Percentiles rank a stretch among this genome's conserved stretches.
These are phyloP conservation scores for Lophius americanus DNA, from an alignment of 2,797 vertebrate genomes.

Conservation along the genomic window DNA sequence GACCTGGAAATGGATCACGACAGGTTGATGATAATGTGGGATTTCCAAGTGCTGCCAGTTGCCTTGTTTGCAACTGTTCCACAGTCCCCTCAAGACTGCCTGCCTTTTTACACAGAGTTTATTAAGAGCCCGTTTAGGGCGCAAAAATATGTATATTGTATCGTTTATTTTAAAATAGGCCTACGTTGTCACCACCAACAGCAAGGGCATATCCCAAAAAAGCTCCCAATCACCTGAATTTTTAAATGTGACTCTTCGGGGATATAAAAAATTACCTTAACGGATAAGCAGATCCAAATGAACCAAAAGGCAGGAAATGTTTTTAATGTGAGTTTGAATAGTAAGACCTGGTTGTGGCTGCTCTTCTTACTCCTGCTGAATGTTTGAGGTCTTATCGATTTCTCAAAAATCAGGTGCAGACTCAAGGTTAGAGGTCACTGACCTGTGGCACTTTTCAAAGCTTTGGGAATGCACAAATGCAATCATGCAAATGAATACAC, in stretches of 20 bases:
- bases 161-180: not conserved
- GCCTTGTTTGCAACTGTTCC: conserved; percentile 49
- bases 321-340: conserved; percentile 61
- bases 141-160: conserved; percentile 49
- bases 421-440: conserved; percentile 46
- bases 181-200: no score
- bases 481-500: conserved; percentile 42
- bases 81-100: conserved; percentile 32
- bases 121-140: conserved; percentile 65
- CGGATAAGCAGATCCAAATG: conserved; percentile 51
- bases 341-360: conserved; percentile 67
- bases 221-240: conserved; percentile 12
- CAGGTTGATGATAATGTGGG: conserved; percentile 52
- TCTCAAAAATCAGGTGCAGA: conserved; percentile 30
- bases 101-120: conserved; percentile 60
- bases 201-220: no score
- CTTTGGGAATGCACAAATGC: conserved; percentile 31
- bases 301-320: conserved; percentile 51
- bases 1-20: conserved; percentile 54
- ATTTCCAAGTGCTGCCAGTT: conserved; percentile 28
- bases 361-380: conserved; percentile 46
- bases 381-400: conserved; percentile 33
- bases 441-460: conserved; percentile 44
- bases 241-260: conserved; percentile 51
- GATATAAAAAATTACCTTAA: not conserved